phyloP scores from a whole-genome alignment of 2,113 vertebrate species.

The Vulpes lagopus region DNA sequence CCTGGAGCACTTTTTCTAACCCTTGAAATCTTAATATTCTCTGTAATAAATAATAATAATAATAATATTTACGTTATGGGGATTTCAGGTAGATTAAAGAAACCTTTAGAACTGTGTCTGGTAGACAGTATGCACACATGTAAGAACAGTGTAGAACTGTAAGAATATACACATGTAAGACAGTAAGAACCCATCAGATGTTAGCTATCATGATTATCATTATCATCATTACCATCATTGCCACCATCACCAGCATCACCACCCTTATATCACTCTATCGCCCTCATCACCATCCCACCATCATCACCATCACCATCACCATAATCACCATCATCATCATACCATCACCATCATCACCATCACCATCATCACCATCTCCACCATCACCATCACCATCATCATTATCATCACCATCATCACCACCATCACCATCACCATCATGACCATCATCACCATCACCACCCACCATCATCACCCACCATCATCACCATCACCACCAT shows the following conservation, averaged over 20 bases:
- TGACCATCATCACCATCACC: background rate
- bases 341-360: background rate
- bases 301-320: fast-evolving
- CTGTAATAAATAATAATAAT: background rate
- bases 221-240: fast-evolving
- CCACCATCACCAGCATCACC: fast-evolving
- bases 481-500: background rate
- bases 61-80: background rate
- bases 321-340: no score
- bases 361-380: fast-evolving
- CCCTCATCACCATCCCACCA: background rate
- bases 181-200: background rate
- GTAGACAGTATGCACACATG: fast-evolving
- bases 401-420: background rate
- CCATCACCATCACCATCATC: fast-evolving
- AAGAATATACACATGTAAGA: no score
- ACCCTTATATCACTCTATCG: background rate
- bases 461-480: background rate
- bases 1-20: background rate
- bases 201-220: no score
- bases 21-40: background rate
- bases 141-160: no score
- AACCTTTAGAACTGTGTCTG: background rate
- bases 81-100: background rate
- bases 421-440: background rate